phyloP scores from a whole-genome alignment of 1,140 invertebrate species.

The Meteorus sp. region DNA sequence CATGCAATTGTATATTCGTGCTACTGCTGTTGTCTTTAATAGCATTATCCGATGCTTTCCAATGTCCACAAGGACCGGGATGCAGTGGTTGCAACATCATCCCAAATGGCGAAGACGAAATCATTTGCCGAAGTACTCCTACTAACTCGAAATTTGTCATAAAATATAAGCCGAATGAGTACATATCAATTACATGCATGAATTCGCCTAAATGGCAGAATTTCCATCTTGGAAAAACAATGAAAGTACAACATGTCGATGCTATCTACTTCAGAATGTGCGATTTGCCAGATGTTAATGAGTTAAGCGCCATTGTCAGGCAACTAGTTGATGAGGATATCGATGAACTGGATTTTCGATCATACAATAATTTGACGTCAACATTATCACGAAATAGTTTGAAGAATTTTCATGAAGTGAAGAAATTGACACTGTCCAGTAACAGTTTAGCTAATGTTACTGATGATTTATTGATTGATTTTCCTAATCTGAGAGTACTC shows the following conservation, averaged over 20 bases:
- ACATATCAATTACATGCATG: constrained; percentile 31
- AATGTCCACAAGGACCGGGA: not conserved
- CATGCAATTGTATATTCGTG: no score
- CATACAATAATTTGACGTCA: constrained; percentile 54
- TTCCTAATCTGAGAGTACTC: constrained; percentile 63
- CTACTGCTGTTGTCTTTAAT: no score
- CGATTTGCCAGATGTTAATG: constrained; percentile 35
- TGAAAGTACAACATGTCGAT: constrained; percentile 14
- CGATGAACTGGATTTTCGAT: constrained; percentile 55
- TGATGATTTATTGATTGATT: constrained; percentile 62
- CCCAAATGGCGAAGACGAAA: constrained; percentile 13
- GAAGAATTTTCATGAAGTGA: constrained; percentile 56
- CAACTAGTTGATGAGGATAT: constrained; percentile 53
- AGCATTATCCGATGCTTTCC: not conserved
- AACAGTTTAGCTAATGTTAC: constrained; percentile 61
- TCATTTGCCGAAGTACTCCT: constrained; percentile 27
- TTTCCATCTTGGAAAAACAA: constrained; percentile 26
- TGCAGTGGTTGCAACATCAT: not conserved
- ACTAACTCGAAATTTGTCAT: constrained; percentile 28
- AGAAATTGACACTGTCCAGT: constrained; percentile 54
- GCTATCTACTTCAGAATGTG: constrained; percentile 35
- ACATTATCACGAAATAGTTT: constrained; percentile 60
- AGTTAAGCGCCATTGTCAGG: constrained; percentile 35
- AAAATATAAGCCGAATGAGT: constrained; percentile 24
- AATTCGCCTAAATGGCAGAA: constrained; percentile 31